Percentiles rank a stretch among this genome's conserved stretches.
These are phyloP conservation scores for Melanostoma mellinum DNA, from an alignment of 2,888 invertebrate species.

Conservation along the genomic window DNA sequence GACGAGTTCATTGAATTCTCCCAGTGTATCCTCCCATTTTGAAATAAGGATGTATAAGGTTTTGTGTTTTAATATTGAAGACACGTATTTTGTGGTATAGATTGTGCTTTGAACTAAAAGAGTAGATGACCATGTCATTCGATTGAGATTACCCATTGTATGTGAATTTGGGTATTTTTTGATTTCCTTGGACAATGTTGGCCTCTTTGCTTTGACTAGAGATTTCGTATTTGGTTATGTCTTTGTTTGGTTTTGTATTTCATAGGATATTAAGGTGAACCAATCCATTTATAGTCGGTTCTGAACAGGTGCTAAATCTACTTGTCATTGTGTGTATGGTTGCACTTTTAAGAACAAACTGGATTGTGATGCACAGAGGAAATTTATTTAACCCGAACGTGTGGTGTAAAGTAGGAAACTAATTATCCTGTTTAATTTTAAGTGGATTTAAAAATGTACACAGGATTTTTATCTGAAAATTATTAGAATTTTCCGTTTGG, in stretches of 20 bases:
- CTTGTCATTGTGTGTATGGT: not conserved
- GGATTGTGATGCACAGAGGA: too few relatives aligned
- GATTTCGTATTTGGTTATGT: not conserved
- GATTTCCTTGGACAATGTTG: slow-evolving; percentile 20
- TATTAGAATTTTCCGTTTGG: too few relatives aligned
- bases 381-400: too few relatives aligned
- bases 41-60: slow-evolving; percentile 41
- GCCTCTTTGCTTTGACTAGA: not conserved
- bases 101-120: slow-evolving; percentile 47
- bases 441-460: too few relatives aligned
- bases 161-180: slow-evolving; percentile 29
- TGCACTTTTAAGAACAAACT: too few relatives aligned
- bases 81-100: slow-evolving; percentile 58
- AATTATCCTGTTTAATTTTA: too few relatives aligned
- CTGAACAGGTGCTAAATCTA: too few relatives aligned
- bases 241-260: not conserved
- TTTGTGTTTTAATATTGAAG: slow-evolving; percentile 57
- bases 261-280: not conserved
- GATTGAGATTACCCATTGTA: slow-evolving; percentile 30
- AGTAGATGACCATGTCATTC: slow-evolving; percentile 38
- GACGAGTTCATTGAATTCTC: slow-evolving; percentile 53
- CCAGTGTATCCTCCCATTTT: slow-evolving; percentile 40
- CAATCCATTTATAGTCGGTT: not conserved
- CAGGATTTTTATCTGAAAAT: too few relatives aligned
- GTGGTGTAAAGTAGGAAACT: too few relatives aligned